phyloP scores from a whole-genome alignment of 2,888 invertebrate species.

The Drosophila parthenogenetica region DNA sequence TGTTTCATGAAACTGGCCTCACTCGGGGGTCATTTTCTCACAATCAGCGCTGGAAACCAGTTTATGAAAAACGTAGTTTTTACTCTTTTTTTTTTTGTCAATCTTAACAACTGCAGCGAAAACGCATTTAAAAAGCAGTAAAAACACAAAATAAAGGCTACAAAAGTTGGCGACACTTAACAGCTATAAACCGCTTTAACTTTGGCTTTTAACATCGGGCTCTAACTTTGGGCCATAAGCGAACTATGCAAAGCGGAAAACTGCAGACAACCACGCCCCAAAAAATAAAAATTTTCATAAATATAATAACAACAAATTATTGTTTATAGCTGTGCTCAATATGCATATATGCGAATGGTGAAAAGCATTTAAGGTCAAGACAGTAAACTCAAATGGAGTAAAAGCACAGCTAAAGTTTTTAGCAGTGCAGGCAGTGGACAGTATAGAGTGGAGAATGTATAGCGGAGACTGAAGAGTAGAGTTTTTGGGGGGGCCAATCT shows the following conservation, averaged over 20 bases:
- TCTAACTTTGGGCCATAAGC: constrained; percentile 18
- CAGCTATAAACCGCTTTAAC: constrained; percentile 57
- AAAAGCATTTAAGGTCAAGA: constrained; percentile 59
- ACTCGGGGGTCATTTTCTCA: constrained; percentile 39
- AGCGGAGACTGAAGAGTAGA: constrained; percentile 12
- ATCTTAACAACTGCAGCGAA: constrained; percentile 50
- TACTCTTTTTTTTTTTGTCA: constrained; percentile 44
- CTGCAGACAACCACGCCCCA: constrained; percentile 3
- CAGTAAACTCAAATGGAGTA: constrained; percentile 22
- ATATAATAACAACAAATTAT: constrained; percentile 23
- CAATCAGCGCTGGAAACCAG: constrained; percentile 27
- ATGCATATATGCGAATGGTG: constrained; percentile 35
- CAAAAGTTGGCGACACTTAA: constrained; percentile 76
- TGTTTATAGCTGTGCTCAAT: constrained; percentile 28
- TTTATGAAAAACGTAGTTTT: constrained; percentile 32
- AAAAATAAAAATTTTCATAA: not conserved
- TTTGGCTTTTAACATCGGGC: constrained; percentile 15
- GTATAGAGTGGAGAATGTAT: no score
- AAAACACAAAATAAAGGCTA: constrained; percentile 43
- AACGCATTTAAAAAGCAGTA: constrained; percentile 70
- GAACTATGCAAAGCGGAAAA: constrained; percentile 21
- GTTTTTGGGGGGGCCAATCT: constrained; percentile 4
- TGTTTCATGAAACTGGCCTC: constrained; percentile 25
- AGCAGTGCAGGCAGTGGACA: no score
- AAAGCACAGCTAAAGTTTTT: constrained; percentile 12